Base-by-base conservation (phyloP, 2,888 invertebrate genomes). In the Danaus chrysippus region DNA sequence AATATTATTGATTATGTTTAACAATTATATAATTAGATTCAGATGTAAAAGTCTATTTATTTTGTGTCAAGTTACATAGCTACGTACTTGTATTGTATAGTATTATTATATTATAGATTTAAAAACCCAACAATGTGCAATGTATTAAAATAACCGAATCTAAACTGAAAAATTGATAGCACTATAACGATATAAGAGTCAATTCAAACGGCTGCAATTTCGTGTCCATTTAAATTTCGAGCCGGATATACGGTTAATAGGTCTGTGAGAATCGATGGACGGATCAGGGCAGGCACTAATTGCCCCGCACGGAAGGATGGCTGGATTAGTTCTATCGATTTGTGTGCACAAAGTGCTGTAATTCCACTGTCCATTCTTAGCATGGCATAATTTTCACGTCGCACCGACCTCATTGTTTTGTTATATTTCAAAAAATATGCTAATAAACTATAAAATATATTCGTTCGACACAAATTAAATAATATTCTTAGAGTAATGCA, bases 231-330 rank as follows among this genome's bases (percentile, higher is more conserved):
- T 56, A 46, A 23, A 43, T 34, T 52, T 42, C 43, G 43, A 56
- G 49, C 56, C 54, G 62, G 46, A 58, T 62, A 61, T 52, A 65
- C 55, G 69, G 73, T 77, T 84, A 84, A 86, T 84, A 77, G 82
- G 77, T 75, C 75, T 70, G 75, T 76, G 77, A 75, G 73, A 81
- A 82, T 83, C 81, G 80, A 83, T 81, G 79, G 79, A 77, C 81
- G 83, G 86, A 83, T 81, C 68, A 66, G 68, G 71, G 70, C 73
- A 72, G 74, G 74, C 72, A 70, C 81, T 86, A 86, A 86, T 86
- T 86, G 84, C 77, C 75, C 75, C 71, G 70, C 71, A 70, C 70
- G 68, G 68, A 72, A 70, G 72, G 73, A 76, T 75, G 75, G 70
- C 73, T 73, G 77, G 79, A 81, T 83, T 82, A 81, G 76, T 75